phyloP scores from a whole-genome alignment of 2,113 vertebrate species.

The human (Homo sapiens) region DNA sequence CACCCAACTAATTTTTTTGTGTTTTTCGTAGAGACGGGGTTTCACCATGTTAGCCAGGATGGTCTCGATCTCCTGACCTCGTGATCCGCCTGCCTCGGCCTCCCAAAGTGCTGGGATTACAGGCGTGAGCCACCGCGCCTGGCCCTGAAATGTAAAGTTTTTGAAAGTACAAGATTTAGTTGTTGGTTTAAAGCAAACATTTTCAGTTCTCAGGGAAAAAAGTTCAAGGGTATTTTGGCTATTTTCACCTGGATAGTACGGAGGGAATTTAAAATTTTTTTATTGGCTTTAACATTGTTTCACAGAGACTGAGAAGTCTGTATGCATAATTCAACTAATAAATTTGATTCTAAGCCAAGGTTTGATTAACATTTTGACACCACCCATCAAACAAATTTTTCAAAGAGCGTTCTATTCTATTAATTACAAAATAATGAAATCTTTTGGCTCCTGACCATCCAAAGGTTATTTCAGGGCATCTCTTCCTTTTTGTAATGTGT shows the following conservation, averaged over 20 bases:
- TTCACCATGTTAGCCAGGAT: no score
- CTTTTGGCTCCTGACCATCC: not conserved
- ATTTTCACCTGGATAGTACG: not conserved
- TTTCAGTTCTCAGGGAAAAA: not conserved
- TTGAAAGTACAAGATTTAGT: conserved; percentile 21
- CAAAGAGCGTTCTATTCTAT: not conserved
- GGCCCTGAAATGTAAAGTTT: not conserved
- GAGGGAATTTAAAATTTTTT: not conserved
- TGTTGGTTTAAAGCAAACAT: not conserved
- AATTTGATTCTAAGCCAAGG: not conserved
- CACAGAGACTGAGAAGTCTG: not conserved
- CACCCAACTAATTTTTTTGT: no score
- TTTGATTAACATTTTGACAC: not conserved
- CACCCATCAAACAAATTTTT: not conserved
- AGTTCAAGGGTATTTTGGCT: not conserved
- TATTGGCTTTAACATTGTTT: not conserved
- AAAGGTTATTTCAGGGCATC: not conserved
- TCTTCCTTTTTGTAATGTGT: not conserved
- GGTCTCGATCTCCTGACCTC: no score
- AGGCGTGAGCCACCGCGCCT: no score
- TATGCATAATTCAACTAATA: not conserved
- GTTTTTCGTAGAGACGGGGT: no score
- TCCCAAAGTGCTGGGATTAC: no score
- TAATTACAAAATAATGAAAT: not conserved
- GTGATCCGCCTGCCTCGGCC: no score